Conservation (phyloP, 2,888 invertebrate genomes). For the Myopa tessellatipennis region DNA sequence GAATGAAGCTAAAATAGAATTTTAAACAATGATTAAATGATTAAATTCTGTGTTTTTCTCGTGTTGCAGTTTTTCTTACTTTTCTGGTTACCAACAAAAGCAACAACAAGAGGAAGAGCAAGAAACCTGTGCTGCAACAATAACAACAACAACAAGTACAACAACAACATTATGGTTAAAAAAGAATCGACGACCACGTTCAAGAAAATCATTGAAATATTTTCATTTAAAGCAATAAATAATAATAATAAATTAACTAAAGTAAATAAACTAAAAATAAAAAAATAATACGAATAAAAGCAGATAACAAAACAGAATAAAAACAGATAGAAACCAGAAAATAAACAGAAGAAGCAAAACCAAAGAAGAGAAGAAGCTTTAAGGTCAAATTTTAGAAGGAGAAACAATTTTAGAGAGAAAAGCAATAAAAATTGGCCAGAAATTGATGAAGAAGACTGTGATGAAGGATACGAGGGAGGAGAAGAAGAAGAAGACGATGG, state of each 20-base stretch:
- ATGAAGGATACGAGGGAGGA: too few relatives aligned
- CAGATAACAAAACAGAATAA: too few relatives aligned
- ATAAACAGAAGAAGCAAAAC: not conserved
- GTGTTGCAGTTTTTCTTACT: too few relatives aligned
- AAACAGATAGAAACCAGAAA: not conserved
- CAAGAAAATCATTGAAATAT: conserved; percentile 26
- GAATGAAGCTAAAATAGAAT: not conserved
- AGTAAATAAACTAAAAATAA: not conserved
- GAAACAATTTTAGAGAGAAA: too few relatives aligned
- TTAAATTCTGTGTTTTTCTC: too few relatives aligned
- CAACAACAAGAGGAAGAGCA: not conserved
- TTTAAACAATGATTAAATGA: not conserved
- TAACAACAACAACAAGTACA: conserved; percentile 13
- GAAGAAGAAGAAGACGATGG: not conserved
- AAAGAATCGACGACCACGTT: not conserved
- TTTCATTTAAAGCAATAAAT: conserved; percentile 18
- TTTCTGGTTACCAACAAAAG: not conserved
- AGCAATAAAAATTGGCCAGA: too few relatives aligned
- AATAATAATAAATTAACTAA: not conserved
- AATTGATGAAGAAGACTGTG: not conserved
- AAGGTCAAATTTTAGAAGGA: too few relatives aligned
- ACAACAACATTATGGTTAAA: not conserved
- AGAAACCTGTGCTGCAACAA: not conserved
- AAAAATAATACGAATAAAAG: not conserved
- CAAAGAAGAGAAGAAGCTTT: not conserved